Evolutionary conservation across 2,888 invertebrate species (phyloP).

Genomic region (Erebia aethiops): DNA sequence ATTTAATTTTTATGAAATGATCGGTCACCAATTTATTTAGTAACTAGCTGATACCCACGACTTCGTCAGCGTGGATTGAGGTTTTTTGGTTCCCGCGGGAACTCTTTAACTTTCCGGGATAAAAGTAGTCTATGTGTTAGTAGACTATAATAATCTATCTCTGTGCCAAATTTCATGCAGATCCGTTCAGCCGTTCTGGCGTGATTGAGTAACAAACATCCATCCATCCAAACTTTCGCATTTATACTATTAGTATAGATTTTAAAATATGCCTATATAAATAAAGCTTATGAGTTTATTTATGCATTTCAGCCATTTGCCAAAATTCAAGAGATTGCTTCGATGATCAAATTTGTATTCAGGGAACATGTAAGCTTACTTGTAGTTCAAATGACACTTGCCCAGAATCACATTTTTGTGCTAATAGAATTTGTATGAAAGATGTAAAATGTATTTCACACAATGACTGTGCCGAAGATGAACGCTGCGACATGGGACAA

Average conservation of each 20-base stretch:
- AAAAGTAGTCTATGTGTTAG: no score
- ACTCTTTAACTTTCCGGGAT: neutral
- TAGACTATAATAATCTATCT: no score
- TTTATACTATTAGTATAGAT: no score
- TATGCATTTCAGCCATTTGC: slow-evolving; percentile 84
- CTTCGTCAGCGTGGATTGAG: no score
- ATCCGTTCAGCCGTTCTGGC: no score
- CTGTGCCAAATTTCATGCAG: no score
- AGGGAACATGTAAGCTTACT: slow-evolving; percentile 92
- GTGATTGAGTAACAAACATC: no score
- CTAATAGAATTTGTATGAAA: slow-evolving; percentile 92
- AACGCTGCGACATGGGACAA: slow-evolving; percentile 86
- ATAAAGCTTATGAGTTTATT: neutral
- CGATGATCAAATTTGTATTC: slow-evolving; percentile 92
- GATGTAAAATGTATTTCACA: slow-evolving; percentile 89
- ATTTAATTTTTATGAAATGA: no score
- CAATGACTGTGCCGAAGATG: slow-evolving; percentile 88
- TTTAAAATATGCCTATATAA: neutral
- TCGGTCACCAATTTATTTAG: no score
- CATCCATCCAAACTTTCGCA: no score
- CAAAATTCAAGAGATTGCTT: slow-evolving; percentile 92
- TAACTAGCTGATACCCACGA: no score
- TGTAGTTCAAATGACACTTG: slow-evolving; percentile 91
- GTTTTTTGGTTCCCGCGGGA: no score
- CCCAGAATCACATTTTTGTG: slow-evolving; percentile 92